These are phyloP conservation scores for Bovichtus diacanthus DNA, from an alignment of 2,797 vertebrate genomes.

Conservation along the genomic window DNA sequence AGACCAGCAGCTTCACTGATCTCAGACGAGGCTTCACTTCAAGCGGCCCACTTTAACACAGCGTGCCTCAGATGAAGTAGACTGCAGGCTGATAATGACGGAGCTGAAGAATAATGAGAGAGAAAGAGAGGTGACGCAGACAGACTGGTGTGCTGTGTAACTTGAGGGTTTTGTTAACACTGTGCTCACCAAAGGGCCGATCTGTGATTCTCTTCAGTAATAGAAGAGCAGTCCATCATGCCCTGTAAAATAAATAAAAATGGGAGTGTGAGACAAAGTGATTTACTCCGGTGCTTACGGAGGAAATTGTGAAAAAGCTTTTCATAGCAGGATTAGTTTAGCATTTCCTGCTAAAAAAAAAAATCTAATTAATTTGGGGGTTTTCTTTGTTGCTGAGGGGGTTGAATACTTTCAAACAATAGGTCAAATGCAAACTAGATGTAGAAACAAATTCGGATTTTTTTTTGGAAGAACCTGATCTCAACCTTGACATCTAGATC, in stretches of 20 bases:
- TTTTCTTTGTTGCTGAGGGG: neutral
- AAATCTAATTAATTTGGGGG: neutral
- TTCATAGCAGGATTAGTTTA: neutral
- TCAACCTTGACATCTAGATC: neutral
- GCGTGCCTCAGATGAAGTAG: slow-evolving; percentile 7
- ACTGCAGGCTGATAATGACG: slow-evolving; percentile 12
- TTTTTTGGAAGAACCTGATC: neutral
- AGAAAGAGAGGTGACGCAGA: slow-evolving; percentile 1
- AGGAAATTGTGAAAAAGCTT: neutral
- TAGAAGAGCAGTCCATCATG: neutral
- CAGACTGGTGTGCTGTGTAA: neutral
- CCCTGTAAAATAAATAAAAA: neutral
- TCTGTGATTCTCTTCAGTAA: neutral
- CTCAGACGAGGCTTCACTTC: slow-evolving; percentile 16
- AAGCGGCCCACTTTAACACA: slow-evolving; percentile 14
- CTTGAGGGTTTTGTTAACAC: slow-evolving; percentile 13
- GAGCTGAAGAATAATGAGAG: slow-evolving; percentile 18
- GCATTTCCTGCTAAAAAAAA: neutral
- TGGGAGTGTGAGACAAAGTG: neutral
- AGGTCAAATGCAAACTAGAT: neutral
- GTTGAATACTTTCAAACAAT: neutral
- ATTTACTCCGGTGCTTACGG: neutral
- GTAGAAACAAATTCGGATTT: neutral
- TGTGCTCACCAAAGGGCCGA: neutral
- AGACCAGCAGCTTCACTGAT: slow-evolving; percentile 21